A percentile compares a stretch with the other conserved stretches of the same genome.
phyloP scores from a whole-genome alignment of 2,888 invertebrate species.

The Diloba caeruleocephala region DNA sequence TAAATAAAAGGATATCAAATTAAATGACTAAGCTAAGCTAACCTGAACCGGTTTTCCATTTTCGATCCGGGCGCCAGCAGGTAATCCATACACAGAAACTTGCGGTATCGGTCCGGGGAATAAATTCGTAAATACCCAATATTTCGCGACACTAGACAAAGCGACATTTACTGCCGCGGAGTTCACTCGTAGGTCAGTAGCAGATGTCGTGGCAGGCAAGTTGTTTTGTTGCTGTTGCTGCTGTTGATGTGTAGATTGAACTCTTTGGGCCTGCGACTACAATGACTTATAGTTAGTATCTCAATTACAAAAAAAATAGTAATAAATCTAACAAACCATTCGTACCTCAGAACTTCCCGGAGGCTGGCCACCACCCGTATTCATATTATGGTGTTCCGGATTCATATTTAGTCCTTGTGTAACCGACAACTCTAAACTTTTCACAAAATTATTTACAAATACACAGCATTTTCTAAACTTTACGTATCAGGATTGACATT shows the following conservation, averaged over 20 bases:
- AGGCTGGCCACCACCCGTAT: slow-evolving; percentile 90
- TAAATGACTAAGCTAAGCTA: too few relatives aligned
- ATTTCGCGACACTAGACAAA: slow-evolving; percentile 93
- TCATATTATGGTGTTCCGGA: slow-evolving; percentile 87
- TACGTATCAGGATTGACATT: slow-evolving; percentile 87
- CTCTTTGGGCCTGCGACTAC: slow-evolving; percentile 79
- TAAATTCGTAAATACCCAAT: slow-evolving; percentile 95
- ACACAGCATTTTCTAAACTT: slow-evolving; percentile 83
- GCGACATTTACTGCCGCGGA: slow-evolving; percentile 92
- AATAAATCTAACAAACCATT: slow-evolving; percentile 62
- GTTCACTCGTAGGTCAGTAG: slow-evolving; percentile 90
- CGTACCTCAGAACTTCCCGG: slow-evolving; percentile 88
- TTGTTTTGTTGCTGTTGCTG: slow-evolving; percentile 79
- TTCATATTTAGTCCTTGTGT: slow-evolving; percentile 81
- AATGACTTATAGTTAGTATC: slow-evolving; percentile 69
- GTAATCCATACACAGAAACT: slow-evolving; percentile 92
- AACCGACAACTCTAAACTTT: slow-evolving; percentile 61
- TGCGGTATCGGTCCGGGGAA: slow-evolving; percentile 93
- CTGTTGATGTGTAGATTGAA: slow-evolving; percentile 78
- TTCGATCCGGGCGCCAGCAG: slow-evolving; percentile 89
- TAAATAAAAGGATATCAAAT: too few relatives aligned
- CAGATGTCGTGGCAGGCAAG: slow-evolving; percentile 87
- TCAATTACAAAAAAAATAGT: slow-evolving; percentile 56
- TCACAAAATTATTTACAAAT: slow-evolving; percentile 76
- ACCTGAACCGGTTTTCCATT: slow-evolving; percentile 91